Evolutionary conservation across 37 sponge, comb jelly and placozoan species (phyloP), one percentile per base, ranked within the genome.

Genomic region (Spongilla lacustris): DNA sequence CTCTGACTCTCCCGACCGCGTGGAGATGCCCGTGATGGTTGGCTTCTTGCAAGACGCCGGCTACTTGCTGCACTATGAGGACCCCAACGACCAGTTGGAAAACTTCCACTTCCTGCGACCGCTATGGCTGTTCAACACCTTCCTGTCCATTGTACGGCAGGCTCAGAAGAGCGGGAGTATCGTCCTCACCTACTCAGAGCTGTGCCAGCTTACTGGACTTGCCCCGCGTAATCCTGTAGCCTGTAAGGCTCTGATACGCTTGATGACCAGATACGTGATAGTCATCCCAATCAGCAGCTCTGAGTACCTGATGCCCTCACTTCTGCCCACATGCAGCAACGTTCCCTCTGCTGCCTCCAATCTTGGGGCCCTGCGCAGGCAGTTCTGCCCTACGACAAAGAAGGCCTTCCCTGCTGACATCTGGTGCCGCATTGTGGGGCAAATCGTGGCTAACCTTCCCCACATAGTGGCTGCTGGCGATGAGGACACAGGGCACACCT

Each of bases 51-150:
- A 86, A 29, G 82, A 91, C 33, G 69, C 83, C 0, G 95, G 95
- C 29, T 79, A 73, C 38, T 71, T 94, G 28, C 37, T 94, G 58
- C 95, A 91, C 25, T 94, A 48, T 69, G 83, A 81, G 2, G 95
- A 94, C 50, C 95, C 95, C 0, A 94, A 91, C 76, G 48, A 83
- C n/a, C 86, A 69, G 34, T 81, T 94, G 46, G 84, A 91, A n/a
- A 81, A 88, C 36, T 88, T 49, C 89, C 88, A 86, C 83, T 89
- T 94, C 69, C 67, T 86, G 14, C 79, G 78, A 0, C 92, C 95
- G 14, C 73, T 76, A n/a, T 94, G 95, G 95, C 77, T 91, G 28
- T 83, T 81, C 35, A 29, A 35, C 35, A 82, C 88, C 28, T 41
- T 81, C 29, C 46, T 81, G 46, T 28, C 73, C 10, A 34, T 89